A percentile compares a stretch with the other conserved stretches of the same genome.
Evolutionary conservation across 2,113 vertebrate species (phyloP).

Genomic region (Amazona guildingii): DNA sequence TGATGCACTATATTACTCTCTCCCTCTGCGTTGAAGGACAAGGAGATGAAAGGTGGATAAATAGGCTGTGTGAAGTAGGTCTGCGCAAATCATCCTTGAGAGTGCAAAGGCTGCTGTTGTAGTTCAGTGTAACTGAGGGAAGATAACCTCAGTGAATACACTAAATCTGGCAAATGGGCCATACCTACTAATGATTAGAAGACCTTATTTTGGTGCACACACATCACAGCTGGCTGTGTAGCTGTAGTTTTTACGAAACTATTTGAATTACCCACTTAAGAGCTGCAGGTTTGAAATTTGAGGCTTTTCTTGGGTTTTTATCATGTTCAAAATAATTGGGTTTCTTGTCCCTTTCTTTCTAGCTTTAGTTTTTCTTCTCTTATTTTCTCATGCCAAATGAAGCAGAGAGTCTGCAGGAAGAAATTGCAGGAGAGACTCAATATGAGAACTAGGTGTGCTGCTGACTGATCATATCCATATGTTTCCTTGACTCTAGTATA

Average conservation of each 20-base stretch:
- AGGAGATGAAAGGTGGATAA: not conserved
- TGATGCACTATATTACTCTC: not conserved
- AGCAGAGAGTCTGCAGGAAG: not conserved
- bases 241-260: not conserved
- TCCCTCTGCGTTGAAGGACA: not conserved
- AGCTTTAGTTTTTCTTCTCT: not conserved
- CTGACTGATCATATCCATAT: not conserved
- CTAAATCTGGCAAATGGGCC: not conserved
- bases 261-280: not conserved
- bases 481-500: not conserved
- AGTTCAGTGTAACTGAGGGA: not conserved
- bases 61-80: not conserved
- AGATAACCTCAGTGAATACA: not conserved
- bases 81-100: not conserved
- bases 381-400: not conserved
- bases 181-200: not conserved
- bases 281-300: not conserved
- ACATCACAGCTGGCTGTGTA: fast-evolving
- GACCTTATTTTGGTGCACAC: not conserved
- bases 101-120: not conserved
- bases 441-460: not conserved
- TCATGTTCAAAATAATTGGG: not conserved
- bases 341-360: not conserved
- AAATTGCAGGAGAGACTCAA: not conserved
- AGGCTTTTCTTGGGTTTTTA: not conserved